phyloP scores from a whole-genome alignment of 1,140 invertebrate species.

The Aethina tumida region DNA sequence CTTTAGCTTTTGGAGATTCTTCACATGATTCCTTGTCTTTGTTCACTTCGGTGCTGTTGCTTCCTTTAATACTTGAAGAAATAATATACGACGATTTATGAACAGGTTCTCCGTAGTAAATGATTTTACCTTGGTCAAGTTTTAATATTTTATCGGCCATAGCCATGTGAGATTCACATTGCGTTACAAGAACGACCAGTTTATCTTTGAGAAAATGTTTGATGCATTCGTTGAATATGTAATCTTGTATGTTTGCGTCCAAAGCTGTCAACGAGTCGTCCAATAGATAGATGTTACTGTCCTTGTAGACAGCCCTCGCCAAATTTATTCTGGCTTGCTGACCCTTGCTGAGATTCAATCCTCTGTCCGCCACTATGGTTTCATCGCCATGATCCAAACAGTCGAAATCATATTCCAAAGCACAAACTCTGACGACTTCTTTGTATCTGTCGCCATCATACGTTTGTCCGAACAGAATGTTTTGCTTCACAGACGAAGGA shows the following conservation, averaged over 20 bases:
- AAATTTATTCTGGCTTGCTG: slow-evolving; percentile 83
- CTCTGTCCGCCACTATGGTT: slow-evolving; percentile 72
- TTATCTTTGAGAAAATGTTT: slow-evolving; percentile 56
- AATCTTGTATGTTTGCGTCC: slow-evolving; percentile 57
- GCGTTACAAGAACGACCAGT: slow-evolving; percentile 68
- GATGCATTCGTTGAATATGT: slow-evolving; percentile 62
- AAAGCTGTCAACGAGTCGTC: slow-evolving; percentile 78
- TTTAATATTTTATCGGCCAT: slow-evolving; percentile 54
- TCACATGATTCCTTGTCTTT: neutral
- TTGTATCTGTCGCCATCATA: slow-evolving; percentile 44
- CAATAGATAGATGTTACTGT: slow-evolving; percentile 69
- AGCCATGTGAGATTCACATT: slow-evolving; percentile 80
- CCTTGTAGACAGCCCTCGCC: slow-evolving; percentile 71
- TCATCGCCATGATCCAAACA: slow-evolving; percentile 56
- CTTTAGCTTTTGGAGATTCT: neutral
- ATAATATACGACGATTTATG: no score
- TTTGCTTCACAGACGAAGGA: slow-evolving; percentile 48
- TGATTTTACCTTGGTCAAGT: slow-evolving; percentile 10
- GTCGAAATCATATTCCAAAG: slow-evolving; percentile 58
- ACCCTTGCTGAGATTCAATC: slow-evolving; percentile 77
- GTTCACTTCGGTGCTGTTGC: neutral
- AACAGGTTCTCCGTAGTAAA: slow-evolving; percentile 12
- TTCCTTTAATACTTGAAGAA: no score
- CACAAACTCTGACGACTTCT: slow-evolving; percentile 51
- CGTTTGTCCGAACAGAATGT: slow-evolving; percentile 51